A percentile compares a stretch with the other conserved stretches of the same genome.
These are phyloP conservation scores for Microplitis mediator DNA, from an alignment of 1,140 invertebrate genomes.

Conservation along the genomic window DNA sequence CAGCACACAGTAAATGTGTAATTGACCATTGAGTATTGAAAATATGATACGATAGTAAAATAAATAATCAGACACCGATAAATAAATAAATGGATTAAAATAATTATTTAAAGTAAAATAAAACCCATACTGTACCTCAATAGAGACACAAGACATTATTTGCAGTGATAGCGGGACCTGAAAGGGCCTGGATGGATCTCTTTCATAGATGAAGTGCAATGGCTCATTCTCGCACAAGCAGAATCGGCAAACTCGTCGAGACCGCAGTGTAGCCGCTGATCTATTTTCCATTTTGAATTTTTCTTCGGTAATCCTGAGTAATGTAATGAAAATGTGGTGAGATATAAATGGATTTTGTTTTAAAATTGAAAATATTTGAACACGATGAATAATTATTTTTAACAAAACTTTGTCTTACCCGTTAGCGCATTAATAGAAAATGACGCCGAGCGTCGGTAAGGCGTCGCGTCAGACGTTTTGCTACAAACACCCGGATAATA, in stretches of 20 bases:
- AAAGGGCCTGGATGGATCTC: slow-evolving; percentile 59
- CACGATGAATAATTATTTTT: too few relatives aligned
- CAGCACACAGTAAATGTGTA: neutral
- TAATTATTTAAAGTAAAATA: neutral
- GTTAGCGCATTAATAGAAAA: slow-evolving; percentile 31
- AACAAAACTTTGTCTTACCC: slow-evolving; percentile 19
- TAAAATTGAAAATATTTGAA: too few relatives aligned
- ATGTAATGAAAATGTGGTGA: too few relatives aligned
- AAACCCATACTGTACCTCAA: slow-evolving; percentile 68
- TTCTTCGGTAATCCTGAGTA: neutral
- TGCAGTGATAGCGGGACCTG: slow-evolving; percentile 71
- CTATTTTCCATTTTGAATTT: slow-evolving; percentile 66
- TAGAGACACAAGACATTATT: slow-evolving; percentile 75
- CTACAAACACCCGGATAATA: slow-evolving; percentile 38
- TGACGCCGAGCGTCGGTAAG: slow-evolving; percentile 61
- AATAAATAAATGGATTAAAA: slow-evolving; percentile 1
- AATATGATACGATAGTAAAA: neutral
- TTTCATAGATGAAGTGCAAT: slow-evolving; percentile 70
- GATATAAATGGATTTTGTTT: too few relatives aligned
- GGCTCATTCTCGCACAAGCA: slow-evolving; percentile 68
- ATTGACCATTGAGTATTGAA: neutral
- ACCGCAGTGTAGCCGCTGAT: slow-evolving; percentile 61
- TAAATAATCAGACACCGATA: too few relatives aligned
- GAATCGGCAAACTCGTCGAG: slow-evolving; percentile 73
- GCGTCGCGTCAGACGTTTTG: slow-evolving; percentile 37